These are phyloP conservation scores for Mustela nigripes DNA, from an alignment of 2,113 vertebrate genomes.

Conservation along the genomic window DNA sequence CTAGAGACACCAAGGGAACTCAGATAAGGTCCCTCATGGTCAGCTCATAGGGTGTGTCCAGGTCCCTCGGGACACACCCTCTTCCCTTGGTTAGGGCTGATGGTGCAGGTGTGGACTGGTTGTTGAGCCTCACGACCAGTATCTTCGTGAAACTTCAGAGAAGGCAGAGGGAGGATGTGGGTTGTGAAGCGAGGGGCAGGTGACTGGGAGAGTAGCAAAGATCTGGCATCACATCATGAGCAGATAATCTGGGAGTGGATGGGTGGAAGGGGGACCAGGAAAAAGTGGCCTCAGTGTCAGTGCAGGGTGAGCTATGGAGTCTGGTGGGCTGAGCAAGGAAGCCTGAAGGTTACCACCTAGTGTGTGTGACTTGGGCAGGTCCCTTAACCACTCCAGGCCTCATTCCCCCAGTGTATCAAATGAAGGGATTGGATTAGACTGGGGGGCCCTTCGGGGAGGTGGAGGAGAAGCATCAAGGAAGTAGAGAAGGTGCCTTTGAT, in stretches of 20 bases:
- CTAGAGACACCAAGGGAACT: background rate
- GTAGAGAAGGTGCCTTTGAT: background rate
- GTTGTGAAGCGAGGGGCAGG: background rate
- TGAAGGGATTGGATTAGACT: background rate
- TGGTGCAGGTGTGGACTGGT: background rate
- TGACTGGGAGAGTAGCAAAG: background rate
- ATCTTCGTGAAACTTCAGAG: background rate
- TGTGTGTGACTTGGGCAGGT: background rate
- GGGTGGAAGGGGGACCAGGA: background rate
- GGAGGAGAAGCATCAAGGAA: background rate
- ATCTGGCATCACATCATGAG: background rate
- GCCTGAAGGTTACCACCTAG: background rate
- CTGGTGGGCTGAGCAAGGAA: background rate
- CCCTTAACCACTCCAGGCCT: background rate
- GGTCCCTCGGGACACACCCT: background rate
- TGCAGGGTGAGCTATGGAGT: background rate
- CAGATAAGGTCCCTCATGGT: background rate
- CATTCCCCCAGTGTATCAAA: background rate
- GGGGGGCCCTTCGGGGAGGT: too few relatives aligned
- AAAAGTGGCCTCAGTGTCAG: fast-evolving
- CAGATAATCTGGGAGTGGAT: background rate
- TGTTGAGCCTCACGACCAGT: background rate
- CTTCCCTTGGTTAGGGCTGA: background rate
- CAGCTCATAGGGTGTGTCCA: background rate
- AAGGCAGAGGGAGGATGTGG: background rate